These are phyloP conservation scores for Metaphire vulgaris DNA, from an alignment of 1,140 invertebrate genomes.

Conservation along the genomic window DNA sequence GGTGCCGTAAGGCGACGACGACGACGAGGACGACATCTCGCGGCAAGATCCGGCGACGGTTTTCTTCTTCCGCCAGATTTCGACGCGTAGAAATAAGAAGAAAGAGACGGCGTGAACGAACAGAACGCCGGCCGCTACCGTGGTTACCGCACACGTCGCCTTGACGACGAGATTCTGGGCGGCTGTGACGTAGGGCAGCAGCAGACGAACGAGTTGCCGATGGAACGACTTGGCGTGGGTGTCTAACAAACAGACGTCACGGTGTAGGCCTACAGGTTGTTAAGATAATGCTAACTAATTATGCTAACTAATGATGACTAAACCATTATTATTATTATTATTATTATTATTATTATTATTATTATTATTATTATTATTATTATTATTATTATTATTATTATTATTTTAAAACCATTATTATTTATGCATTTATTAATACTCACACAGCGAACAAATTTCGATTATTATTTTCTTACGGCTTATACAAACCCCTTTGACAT, in stretches of 20 bases:
- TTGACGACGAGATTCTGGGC: neutral
- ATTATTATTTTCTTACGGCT: no score
- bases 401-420: neutral
- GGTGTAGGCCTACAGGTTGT: neutral
- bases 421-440: neutral
- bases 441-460: no score
- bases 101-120: neutral
- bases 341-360: no score
- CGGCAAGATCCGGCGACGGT: neutral
- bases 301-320: no score
- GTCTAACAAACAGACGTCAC: neutral
- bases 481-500: no score
- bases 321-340: no score
- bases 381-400: no score
- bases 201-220: neutral
- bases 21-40: neutral
- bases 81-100: neutral
- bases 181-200: neutral
- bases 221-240: neutral
- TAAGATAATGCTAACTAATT: no score
- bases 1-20: neutral
- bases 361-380: no score
- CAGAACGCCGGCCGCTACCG: neutral
- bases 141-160: neutral
- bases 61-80: neutral